Percentiles rank a stretch among this genome's conserved stretches.
phyloP scores from a whole-genome alignment of 2,797 vertebrate genomes.

The Sebastes paucispinis region DNA sequence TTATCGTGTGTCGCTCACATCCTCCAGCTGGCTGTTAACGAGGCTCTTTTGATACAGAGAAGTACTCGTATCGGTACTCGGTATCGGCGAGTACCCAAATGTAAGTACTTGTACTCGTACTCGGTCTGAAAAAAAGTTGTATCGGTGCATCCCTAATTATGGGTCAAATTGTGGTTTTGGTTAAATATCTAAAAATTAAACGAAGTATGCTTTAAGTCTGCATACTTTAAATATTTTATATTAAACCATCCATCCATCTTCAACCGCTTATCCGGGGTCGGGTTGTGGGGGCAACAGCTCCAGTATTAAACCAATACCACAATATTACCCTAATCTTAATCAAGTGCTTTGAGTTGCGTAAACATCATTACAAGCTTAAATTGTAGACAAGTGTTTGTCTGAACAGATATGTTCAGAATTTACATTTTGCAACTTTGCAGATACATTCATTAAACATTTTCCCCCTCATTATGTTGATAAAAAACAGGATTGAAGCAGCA shows the following conservation, averaged over 20 bases:
- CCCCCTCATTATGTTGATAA: neutral
- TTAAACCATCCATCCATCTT: no score
- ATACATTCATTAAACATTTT: neutral
- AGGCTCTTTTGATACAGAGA: no score
- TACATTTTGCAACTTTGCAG: neutral
- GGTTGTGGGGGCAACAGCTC: no score
- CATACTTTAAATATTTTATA: neutral
- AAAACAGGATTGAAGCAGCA: neutral
- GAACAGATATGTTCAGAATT: neutral
- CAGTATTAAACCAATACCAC: neutral
- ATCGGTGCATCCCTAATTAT: neutral
- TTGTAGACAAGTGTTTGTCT: neutral
- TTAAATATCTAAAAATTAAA: neutral
- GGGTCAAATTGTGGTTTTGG: neutral
- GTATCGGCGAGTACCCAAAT: no score
- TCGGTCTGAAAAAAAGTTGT: no score
- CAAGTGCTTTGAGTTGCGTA: neutral
- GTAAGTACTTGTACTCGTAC: no score
- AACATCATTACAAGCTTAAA: neutral
- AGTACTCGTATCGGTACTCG: no score
- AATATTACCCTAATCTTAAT: neutral
- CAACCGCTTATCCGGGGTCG: no score
- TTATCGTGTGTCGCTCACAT: no score
- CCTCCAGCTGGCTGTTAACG: no score
- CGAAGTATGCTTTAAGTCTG: neutral